Evolutionary conservation across 1,140 invertebrate species (phyloP), one percentile per base, ranked within the genome.

Genomic region (Leptopilina boulardi): DNA sequence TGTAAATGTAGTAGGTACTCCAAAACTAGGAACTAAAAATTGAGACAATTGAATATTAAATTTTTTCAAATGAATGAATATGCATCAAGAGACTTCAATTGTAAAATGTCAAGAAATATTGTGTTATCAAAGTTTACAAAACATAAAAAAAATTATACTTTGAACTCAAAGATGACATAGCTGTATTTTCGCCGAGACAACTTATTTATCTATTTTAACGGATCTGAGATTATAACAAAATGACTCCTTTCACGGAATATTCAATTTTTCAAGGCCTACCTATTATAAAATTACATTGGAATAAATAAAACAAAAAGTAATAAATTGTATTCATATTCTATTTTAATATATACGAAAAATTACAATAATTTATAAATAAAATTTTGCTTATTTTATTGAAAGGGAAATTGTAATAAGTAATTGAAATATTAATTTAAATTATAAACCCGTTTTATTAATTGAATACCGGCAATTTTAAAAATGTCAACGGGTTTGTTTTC

Each of bases 401-500:
- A 66, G 13, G n/a, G 30, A 66, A 34, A 30, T n/a, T 15, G 10
- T 9, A 66, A 38, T 15, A 66, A 66, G 21, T 5, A 66, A 66
- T n/a, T 15, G 9, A 23, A 59, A 13, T 66, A 23, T 6, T 38
- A 0, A 38, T 8, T 38, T 38, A 38, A 30, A 21, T 19, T 23
- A 30, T n/a, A 23, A 30, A 66, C 4, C 8, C 26, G 26, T 8
- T 66, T 66, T 30, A 21, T 21, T n/a, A n/a, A n/a, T n/a, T 8
- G 13, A 51, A 51, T 66, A 15, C 21, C 21, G 56, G 56, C 15
- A 59, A 66, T 34, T 66, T 66, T 66, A 66, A 66, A 66, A 66
- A 66, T 66, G 23, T 66, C 59, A 66, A 30, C 59, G 23, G 26
- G 54, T 75, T 59, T 30, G 41, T 56, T 41, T 77, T 73, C 74